Conservation (phyloP, 2,888 invertebrate species). For the Sisyra nigra region DNA sequence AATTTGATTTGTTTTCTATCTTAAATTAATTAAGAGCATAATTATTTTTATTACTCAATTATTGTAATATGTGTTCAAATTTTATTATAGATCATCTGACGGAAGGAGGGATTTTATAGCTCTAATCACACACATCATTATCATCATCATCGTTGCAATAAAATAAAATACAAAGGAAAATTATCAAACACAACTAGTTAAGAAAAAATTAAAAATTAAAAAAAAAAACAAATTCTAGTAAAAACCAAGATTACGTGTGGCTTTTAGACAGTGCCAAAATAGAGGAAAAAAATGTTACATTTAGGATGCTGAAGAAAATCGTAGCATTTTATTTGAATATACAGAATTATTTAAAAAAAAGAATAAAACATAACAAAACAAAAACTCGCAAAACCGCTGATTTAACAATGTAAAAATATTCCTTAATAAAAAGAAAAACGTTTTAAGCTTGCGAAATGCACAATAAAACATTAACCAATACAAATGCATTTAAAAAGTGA, state of each 20-base stretch:
- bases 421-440: neutral
- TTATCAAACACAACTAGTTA: neutral
- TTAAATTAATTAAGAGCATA: neutral
- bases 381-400: neutral
- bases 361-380: neutral
- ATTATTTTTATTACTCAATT: no score
- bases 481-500: constrained; percentile 20
- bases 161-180: neutral
- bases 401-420: constrained; percentile 1
- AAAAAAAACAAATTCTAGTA: neutral
- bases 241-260: no score
- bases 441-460: neutral
- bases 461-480: constrained; percentile 10
- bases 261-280: neutral
- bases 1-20: no score
- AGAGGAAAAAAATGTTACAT: neutral
- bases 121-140: no score
- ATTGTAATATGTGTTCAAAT: no score
- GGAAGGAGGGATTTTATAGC: no score
- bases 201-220: neutral
- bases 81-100: no score
- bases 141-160: no score
- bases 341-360: neutral
- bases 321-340: neutral
- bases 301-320: neutral